A percentile compares a stretch with the other conserved stretches of the same genome.
Conservation (phyloP, 2,797 vertebrate genomes). For the Naso thynnoides region DNA sequence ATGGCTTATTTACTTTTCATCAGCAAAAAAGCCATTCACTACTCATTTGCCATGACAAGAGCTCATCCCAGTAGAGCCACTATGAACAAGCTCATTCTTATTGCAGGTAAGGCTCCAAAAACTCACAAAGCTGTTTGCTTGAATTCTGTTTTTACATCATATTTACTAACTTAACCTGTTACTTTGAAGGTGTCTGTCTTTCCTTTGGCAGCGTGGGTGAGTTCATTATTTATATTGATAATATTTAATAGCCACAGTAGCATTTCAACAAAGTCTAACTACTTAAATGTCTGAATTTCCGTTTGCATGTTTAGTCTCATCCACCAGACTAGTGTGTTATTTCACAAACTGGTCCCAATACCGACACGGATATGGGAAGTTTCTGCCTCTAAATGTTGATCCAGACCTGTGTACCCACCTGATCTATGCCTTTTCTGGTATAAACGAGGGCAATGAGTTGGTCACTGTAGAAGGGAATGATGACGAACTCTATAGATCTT, state of each 20-base stretch:
- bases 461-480: slow-evolving; percentile 83
- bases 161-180: slow-evolving; percentile 30
- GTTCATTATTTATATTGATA: slow-evolving; percentile 21
- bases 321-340: slow-evolving; percentile 87
- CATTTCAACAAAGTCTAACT: background rate
- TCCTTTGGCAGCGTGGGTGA: slow-evolving; percentile 64
- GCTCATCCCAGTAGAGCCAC: background rate
- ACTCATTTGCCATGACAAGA: background rate
- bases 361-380: slow-evolving; percentile 72
- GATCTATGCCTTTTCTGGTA: slow-evolving; percentile 87
- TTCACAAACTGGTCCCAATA: slow-evolving; percentile 89
- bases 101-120: slow-evolving; percentile 58
- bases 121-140: background rate
- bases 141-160: background rate
- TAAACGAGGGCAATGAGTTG: slow-evolving; percentile 78
- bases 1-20: background rate
- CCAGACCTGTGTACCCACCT: slow-evolving; percentile 89
- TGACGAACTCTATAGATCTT: slow-evolving; percentile 78
- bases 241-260: background rate
- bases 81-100: slow-evolving; percentile 58
- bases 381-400: slow-evolving; percentile 81
- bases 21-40: background rate
- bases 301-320: slow-evolving; percentile 68
- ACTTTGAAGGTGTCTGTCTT: slow-evolving; percentile 66
- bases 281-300: background rate